A percentile compares a stretch with the other conserved stretches of the same genome.
Conservation (phyloP, 1,140 invertebrate species). For the Yoshiicerus persimilis region DNA sequence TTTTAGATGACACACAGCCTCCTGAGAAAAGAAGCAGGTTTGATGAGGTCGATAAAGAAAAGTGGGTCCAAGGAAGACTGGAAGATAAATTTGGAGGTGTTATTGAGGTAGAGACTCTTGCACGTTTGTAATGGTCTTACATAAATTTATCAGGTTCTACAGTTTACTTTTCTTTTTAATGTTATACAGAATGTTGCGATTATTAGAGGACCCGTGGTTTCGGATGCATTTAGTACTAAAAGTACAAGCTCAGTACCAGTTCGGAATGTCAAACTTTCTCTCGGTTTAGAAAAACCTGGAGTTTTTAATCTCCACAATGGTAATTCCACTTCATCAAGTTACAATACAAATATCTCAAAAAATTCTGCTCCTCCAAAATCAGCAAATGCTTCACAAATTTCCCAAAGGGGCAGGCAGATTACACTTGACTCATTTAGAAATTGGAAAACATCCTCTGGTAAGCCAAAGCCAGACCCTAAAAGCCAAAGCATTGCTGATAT, state of each 20-base stretch:
- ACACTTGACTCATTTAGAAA: neutral
- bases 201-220: neutral
- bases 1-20: neutral
- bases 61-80: conserved; percentile 18
- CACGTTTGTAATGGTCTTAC: neutral
- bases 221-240: neutral
- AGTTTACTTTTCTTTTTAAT: neutral
- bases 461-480: neutral
- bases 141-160: too few relatives aligned
- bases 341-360: neutral
- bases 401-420: neutral
- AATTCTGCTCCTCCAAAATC: neutral
- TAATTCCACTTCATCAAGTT: neutral
- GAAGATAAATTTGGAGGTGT: conserved; percentile 21
- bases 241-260: neutral
- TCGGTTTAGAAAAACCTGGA: neutral
- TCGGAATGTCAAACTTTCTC: too few relatives aligned
- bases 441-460: neutral
- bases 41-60: neutral
- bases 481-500: neutral
- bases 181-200: neutral
- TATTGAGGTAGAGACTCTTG: conserved; percentile 4
- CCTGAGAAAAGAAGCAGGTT: neutral
- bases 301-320: neutral
- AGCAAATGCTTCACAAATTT: neutral